Percentiles rank a stretch among this genome's conserved stretches.
Conservation (phyloP, 2,797 vertebrate species). For the Catostomus latipinnis region DNA sequence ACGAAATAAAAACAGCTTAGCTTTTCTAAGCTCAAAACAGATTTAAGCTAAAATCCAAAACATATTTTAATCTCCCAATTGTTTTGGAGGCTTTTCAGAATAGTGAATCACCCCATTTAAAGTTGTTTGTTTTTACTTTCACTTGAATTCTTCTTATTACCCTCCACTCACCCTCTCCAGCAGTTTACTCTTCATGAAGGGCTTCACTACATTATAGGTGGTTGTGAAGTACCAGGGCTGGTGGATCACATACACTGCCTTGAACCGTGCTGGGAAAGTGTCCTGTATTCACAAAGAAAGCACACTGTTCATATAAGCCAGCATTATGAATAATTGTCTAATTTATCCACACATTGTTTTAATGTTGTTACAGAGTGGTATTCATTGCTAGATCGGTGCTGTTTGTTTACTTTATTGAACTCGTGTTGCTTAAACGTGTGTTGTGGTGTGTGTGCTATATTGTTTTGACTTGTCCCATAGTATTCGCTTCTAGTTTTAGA, state of each 20-base stretch:
- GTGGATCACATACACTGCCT: conserved; percentile 94
- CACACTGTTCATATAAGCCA: not conserved
- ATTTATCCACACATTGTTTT: too few relatives aligned
- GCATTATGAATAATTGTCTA: not conserved
- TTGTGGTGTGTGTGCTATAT: too few relatives aligned
- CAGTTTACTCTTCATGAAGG: conserved; percentile 96
- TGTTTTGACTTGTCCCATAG: too few relatives aligned
- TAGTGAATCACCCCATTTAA: not conserved
- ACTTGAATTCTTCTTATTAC: too few relatives aligned
- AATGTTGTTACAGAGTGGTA: too few relatives aligned
- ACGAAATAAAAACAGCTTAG: conserved; percentile 2
- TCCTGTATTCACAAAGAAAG: conserved; percentile 77
- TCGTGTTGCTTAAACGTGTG: too few relatives aligned
- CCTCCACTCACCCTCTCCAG: conserved; percentile 88
- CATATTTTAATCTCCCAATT: not conserved
- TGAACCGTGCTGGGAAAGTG: conserved; percentile 96
- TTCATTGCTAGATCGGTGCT: too few relatives aligned
- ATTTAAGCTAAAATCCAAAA: not conserved
- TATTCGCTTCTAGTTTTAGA: too few relatives aligned
- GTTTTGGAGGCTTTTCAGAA: not conserved
- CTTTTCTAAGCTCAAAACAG: not conserved
- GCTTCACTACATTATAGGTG: conserved; percentile 95
- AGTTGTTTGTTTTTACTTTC: too few relatives aligned
- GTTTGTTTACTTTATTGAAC: too few relatives aligned
- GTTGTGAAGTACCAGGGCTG: conserved; percentile 99